Evolutionary conservation across 2,113 vertebrate species (phyloP), one percentile per base, ranked within the genome.

Genomic region (Peromyscus californicus): DNA sequence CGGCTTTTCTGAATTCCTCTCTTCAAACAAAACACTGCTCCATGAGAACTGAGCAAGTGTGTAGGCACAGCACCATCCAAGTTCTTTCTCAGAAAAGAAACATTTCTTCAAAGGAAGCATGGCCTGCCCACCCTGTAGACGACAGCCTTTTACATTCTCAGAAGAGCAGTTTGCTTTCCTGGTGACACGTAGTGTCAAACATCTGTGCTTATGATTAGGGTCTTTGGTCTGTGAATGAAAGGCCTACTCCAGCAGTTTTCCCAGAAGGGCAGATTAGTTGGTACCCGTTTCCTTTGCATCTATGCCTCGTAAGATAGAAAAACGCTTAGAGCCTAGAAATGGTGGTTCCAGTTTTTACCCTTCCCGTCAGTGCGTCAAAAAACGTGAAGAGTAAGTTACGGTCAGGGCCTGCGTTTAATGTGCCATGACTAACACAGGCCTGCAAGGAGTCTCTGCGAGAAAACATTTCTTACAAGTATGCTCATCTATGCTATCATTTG

Each of bases 41-140:
- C 78, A 80, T 96, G 97, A 87, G 97, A 97, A 93, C 54, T 94
- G 86, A 51, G 42, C 12, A 7, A 48, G 63, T 0, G 9, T 74
- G 61, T 36, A 89, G 85, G 48, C 54, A 39, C 94, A 90, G 39
- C 3, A 70, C 33, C 78, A 93, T 93, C 96, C 76, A 76, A 87
- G 42, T 57, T 96, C 74, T 54, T 98, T 98, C 97, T 97, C 72
- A 98, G 98, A 98, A 98, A 96, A 97, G 96, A 90, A 95, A 86
- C 69, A 57, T 89, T 86, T 95, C 93, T 98, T 98, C 96, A 97
- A 94, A 97, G 98, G 89, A 97, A 97, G 24, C 89, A 42, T 84
- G 72, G 39, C 80, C 93, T 97, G 17, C 94, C 57, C 91, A 96
- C 86, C 94, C 76, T 89, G 45, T 61, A 95, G 93, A 70, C 69